These are phyloP conservation scores for Cordilura impudica DNA, from an alignment of 2,888 invertebrate genomes.

Conservation along the genomic window DNA sequence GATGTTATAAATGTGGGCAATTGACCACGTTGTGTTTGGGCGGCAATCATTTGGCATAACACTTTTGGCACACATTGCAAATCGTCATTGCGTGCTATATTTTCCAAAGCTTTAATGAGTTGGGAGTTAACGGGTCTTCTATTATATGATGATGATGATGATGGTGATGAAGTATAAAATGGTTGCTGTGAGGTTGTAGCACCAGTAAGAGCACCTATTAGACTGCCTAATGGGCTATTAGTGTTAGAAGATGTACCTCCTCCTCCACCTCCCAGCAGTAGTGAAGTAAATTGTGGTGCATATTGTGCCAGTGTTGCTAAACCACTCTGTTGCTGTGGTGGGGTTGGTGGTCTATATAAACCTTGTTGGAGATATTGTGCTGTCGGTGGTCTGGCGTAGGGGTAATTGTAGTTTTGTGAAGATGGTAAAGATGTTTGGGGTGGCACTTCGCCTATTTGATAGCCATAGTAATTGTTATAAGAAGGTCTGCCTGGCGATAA, in stretches of 20 bases:
- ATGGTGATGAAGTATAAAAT: constrained; percentile 28
- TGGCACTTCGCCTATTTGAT: constrained; percentile 74
- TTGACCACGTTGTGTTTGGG: constrained; percentile 76
- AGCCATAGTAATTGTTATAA: constrained; percentile 71
- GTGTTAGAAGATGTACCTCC: constrained; percentile 55
- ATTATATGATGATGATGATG: constrained; percentile 39
- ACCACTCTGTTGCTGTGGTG: constrained; percentile 59
- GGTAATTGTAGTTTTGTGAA: constrained; percentile 66
- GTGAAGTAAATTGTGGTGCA: constrained; percentile 76
- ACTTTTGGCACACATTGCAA: constrained; percentile 88
- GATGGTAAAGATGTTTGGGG: constrained; percentile 58
- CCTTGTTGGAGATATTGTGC: constrained; percentile 51
- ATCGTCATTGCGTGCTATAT: constrained; percentile 86
- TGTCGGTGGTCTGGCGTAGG: constrained; percentile 57
- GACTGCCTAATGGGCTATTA: constrained; percentile 70
- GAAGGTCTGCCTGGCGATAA: constrained; percentile 29
- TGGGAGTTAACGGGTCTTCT: constrained; percentile 73
- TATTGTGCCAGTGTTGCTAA: constrained; percentile 73
- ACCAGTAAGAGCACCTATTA: constrained; percentile 73
- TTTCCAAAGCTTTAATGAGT: constrained; percentile 79
- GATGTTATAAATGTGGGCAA: constrained; percentile 76
- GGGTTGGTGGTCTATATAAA: constrained; percentile 64
- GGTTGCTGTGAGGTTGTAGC: constrained; percentile 26
- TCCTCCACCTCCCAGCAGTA: constrained; percentile 68
- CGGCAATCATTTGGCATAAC: constrained; percentile 86